Conservation (phyloP, 2,797 vertebrate species). For the Chaetodon trifasciatus region DNA sequence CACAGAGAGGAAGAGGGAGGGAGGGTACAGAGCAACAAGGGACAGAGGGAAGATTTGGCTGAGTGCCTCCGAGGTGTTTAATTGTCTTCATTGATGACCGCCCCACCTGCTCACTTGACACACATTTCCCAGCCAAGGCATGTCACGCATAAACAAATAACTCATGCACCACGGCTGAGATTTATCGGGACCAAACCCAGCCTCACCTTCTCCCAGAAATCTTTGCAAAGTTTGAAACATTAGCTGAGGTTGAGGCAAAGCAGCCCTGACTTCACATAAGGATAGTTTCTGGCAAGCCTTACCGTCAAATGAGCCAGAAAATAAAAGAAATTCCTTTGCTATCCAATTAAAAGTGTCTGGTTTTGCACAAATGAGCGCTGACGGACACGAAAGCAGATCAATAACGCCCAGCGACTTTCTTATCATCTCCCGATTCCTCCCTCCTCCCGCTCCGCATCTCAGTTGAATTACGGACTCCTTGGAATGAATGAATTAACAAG, state of each 20-base stretch:
- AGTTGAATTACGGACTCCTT: conserved; percentile 28
- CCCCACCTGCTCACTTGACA: conserved; percentile 85
- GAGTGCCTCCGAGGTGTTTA: conserved; percentile 84
- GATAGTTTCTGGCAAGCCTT: not conserved
- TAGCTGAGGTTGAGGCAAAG: not conserved
- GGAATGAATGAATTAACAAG: conserved; percentile 42
- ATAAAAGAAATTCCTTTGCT: not conserved
- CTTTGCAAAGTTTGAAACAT: conserved; percentile 13
- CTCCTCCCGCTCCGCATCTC: not conserved
- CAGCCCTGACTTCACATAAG: not conserved
- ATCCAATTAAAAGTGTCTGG: conserved; percentile 14
- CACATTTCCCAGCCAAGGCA: conserved; percentile 75
- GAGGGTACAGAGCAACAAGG: conserved; percentile 45
- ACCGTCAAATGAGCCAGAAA: not conserved
- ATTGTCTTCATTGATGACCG: conserved; percentile 84
- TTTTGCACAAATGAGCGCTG: not conserved
- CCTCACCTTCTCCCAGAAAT: not conserved
- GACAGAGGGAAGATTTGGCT: conserved; percentile 80
- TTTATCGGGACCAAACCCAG: conserved; percentile 42
- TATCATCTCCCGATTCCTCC: not conserved
- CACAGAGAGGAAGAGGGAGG: conserved; percentile 21
- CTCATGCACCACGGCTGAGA: conserved; percentile 50
- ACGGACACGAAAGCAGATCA: not conserved
- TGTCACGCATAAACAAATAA: conserved; percentile 81
- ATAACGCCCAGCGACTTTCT: not conserved